These are phyloP conservation scores for Pentalonia nigronervosa DNA, from an alignment of 1,140 invertebrate genomes.

Conservation along the genomic window DNA sequence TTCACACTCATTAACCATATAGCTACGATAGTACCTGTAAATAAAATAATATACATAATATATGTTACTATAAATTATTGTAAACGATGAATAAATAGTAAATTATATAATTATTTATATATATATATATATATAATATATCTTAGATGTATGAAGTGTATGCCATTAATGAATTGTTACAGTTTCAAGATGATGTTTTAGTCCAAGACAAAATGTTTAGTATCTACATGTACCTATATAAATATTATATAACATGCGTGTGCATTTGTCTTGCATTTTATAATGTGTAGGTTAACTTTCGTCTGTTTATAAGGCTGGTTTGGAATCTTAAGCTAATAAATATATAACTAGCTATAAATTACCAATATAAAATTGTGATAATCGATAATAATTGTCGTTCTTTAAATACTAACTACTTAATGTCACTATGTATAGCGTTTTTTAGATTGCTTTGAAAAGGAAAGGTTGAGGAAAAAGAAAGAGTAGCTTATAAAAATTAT, in stretches of 20 bases:
- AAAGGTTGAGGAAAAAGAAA: neutral
- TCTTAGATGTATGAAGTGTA: neutral
- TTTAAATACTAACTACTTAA: neutral
- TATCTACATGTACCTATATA: neutral
- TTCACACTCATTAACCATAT: slow-evolving; percentile 59
- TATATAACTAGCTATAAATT: neutral
- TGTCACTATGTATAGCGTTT: neutral
- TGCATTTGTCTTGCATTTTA: neutral
- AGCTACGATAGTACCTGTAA: slow-evolving; percentile 60
- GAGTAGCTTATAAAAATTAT: neutral
- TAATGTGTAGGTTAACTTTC: too few relatives aligned
- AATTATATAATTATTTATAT: too few relatives aligned
- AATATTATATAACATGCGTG: neutral
- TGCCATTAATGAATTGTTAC: neutral
- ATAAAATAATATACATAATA: neutral
- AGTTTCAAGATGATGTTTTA: neutral
- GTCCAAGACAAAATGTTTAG: neutral
- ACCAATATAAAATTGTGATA: neutral
- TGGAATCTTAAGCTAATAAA: neutral
- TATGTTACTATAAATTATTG: neutral
- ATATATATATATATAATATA: neutral
- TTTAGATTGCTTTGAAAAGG: neutral
- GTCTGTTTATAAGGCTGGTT: neutral
- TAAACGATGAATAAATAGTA: neutral
- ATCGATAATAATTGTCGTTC: neutral